A percentile compares a stretch with the other conserved stretches of the same genome.
phyloP scores from a whole-genome alignment of 2,797 vertebrate genomes.

The Anableps anableps region DNA sequence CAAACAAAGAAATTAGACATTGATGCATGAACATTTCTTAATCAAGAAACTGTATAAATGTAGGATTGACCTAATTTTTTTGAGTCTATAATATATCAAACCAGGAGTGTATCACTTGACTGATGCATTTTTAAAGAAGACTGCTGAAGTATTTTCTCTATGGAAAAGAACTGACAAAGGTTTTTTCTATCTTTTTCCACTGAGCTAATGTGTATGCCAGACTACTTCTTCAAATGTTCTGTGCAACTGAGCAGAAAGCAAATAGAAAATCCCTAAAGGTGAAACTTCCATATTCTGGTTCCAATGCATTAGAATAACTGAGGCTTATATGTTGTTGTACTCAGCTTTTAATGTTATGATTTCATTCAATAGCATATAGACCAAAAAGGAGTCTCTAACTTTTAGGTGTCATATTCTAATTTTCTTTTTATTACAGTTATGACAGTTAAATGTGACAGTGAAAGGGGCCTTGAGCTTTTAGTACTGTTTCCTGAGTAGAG shows the following conservation, averaged over 20 bases:
- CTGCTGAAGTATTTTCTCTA: neutral
- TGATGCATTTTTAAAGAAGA: neutral
- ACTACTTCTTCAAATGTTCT: neutral
- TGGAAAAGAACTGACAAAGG: neutral
- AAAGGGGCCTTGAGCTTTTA: constrained; percentile 29
- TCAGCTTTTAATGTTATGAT: neutral
- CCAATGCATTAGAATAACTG: neutral
- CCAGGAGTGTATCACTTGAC: neutral
- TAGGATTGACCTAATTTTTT: neutral
- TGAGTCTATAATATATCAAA: neutral
- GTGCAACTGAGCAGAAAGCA: neutral
- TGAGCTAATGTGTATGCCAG: neutral
- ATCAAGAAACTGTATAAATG: neutral
- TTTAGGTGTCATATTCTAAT: neutral
- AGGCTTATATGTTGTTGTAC: neutral
- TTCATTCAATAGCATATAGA: neutral
- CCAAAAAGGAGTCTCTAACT: neutral
- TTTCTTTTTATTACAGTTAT: neutral
- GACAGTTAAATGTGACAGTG: constrained; percentile 25
- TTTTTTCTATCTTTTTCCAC: neutral
- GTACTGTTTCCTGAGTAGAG: constrained; percentile 20
- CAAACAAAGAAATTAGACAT: neutral
- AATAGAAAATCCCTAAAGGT: neutral
- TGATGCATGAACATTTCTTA: neutral
- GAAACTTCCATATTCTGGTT: neutral